Conservation (phyloP, 37 sponge, comb jelly and placozoan genomes). For the Haliclona indistincta region DNA sequence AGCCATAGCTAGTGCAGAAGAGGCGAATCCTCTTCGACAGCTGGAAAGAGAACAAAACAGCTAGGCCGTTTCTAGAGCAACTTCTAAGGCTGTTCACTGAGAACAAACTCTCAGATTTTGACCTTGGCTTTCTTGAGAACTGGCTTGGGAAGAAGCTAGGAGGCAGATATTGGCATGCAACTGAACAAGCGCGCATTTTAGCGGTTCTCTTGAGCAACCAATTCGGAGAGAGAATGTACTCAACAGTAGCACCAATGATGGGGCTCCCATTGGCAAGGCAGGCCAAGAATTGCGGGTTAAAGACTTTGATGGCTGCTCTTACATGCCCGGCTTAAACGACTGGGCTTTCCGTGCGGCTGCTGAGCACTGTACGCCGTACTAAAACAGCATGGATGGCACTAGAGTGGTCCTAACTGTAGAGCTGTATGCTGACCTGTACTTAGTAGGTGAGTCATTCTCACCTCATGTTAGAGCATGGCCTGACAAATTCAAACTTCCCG, state of each 20-base stretch:
- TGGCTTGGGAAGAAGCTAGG: constrained; percentile 18
- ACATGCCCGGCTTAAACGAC: constrained; percentile 10
- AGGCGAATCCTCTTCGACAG: not conserved
- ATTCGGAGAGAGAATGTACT: constrained; percentile 24
- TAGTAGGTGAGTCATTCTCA: constrained; percentile 13
- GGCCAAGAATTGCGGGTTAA: not conserved
- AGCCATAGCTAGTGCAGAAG: not conserved
- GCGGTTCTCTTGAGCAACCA: constrained; percentile 19
- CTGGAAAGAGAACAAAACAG: constrained; percentile 14
- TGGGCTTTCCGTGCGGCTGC: not conserved
- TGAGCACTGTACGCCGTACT: not conserved
- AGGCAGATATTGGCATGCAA: too few relatives aligned
- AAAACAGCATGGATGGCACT: not conserved
- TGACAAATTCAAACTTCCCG: not conserved
- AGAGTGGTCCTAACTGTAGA: not conserved
- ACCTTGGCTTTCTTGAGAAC: constrained; percentile 5
- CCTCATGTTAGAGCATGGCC: constrained; percentile 9
- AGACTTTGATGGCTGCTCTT: not conserved
- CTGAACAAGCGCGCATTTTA: constrained; percentile 26
- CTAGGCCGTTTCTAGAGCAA: not conserved
- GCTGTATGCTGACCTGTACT: not conserved
- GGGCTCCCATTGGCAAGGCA: constrained; percentile 8
- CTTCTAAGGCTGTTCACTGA: not conserved
- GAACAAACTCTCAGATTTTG: constrained; percentile 4
- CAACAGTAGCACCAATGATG: constrained; percentile 15